Conservation (phyloP, 2,113 vertebrate genomes). For the Pseudonaja textilis region DNA sequence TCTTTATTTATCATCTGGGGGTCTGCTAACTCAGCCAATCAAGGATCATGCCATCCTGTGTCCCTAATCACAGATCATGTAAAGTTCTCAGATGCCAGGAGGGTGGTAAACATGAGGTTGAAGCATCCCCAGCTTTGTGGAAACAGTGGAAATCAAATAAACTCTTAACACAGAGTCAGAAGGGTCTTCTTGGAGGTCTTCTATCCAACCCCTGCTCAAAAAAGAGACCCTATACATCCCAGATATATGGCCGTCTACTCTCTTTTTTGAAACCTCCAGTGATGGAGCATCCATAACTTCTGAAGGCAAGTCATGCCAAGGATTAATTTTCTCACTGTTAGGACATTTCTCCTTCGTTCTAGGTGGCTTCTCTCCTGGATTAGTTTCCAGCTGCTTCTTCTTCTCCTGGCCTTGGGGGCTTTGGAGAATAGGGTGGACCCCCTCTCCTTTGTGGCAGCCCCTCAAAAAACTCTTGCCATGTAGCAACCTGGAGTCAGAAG, state of each 20-base stretch:
- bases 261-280: no score
- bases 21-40: background rate
- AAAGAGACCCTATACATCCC: no score
- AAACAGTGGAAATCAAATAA: background rate
- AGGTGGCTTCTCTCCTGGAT: background rate
- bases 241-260: no score
- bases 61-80: background rate
- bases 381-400: background rate
- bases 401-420: background rate
- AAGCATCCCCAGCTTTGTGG: background rate
- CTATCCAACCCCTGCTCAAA: no score
- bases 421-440: background rate
- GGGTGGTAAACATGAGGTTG: background rate
- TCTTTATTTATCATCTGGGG: background rate
- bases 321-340: no score
- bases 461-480: background rate
- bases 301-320: no score
- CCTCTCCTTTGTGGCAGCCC: background rate
- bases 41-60: background rate
- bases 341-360: no score
- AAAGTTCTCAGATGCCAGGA: background rate
- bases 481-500: background rate
- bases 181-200: no score
- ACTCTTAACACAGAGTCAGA: no score
- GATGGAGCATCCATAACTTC: no score